Percentiles rank a stretch among this genome's conserved stretches.
These are phyloP conservation scores for Gnathochromis pfefferi DNA, from an alignment of 2,113 vertebrate genomes.

Conservation along the genomic window DNA sequence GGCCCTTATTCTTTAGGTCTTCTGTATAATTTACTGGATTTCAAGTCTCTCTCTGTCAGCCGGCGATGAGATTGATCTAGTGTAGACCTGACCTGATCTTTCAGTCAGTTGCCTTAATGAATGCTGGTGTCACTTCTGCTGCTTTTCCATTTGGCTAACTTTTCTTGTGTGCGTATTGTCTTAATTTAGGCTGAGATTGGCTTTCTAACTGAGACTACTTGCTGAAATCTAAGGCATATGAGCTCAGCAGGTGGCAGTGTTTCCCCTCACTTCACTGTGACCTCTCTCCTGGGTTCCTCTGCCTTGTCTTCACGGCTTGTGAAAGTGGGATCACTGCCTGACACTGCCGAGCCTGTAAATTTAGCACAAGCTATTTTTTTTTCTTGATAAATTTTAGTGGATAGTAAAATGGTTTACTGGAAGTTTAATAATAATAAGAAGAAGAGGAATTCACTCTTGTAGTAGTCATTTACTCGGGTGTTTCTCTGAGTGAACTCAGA, in stretches of 20 bases:
- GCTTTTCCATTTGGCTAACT: background rate
- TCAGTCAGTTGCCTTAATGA: background rate
- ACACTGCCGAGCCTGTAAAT: background rate
- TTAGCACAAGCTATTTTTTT: background rate
- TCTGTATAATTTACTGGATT: background rate
- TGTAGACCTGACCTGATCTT: background rate
- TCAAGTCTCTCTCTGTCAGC: background rate
- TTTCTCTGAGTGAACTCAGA: background rate
- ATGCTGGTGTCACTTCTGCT: background rate
- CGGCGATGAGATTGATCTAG: background rate
- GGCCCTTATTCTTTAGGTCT: background rate
- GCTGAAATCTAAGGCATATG: background rate
- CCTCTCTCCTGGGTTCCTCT: background rate
- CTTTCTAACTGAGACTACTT: background rate
- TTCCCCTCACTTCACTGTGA: constrained; percentile 10
- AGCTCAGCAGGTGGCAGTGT: constrained; percentile 55
- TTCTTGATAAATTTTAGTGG: background rate
- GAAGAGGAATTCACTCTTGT: background rate
- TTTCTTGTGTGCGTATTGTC: background rate
- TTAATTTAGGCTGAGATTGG: background rate
- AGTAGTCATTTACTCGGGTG: background rate
- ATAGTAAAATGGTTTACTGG: background rate
- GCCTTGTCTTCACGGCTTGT: background rate
- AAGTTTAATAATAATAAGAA: background rate
- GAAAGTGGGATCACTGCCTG: background rate